These are phyloP conservation scores for Drosophila prosaltans DNA, from an alignment of 1,140 invertebrate species.

Conservation along the genomic window DNA sequence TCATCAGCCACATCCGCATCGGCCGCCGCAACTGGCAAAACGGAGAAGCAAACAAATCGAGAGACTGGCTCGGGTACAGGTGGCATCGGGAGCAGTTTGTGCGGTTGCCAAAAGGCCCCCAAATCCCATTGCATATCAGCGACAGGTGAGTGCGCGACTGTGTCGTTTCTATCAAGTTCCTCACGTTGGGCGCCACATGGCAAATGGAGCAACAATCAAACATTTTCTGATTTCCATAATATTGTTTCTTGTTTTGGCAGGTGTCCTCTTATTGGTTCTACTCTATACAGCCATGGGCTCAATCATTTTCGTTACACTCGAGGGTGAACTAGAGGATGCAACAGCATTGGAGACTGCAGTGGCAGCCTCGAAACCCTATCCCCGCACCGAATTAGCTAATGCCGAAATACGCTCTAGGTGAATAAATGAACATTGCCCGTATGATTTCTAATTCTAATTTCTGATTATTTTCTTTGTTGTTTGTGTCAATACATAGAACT, in stretches of 20 bases:
- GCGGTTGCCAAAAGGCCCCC: constrained; percentile 80
- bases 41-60: constrained; percentile 48
- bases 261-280: constrained; percentile 93
- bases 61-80: constrained; percentile 30
- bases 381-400: constrained; percentile 83
- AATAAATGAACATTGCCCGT: constrained; percentile 11
- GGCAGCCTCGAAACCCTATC: constrained; percentile 86
- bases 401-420: constrained; percentile 84
- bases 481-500: constrained; percentile 82
- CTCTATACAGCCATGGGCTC: constrained; percentile 95
- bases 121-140: constrained; percentile 83
- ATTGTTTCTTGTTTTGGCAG: constrained; percentile 69
- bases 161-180: not conserved
- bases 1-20: not conserved
- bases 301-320: constrained; percentile 94
- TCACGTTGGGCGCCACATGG: not conserved
- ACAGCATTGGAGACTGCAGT: constrained; percentile 84
- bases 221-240: no score
- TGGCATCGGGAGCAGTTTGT: constrained; percentile 44
- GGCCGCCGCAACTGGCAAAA: constrained; percentile 31
- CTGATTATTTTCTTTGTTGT: not conserved
- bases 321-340: constrained; percentile 86
- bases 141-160: constrained; percentile 66
- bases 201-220: no score
- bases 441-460: not conserved